These are phyloP conservation scores for Pipistrellus kuhlii DNA, from an alignment of 2,797 vertebrate genomes.

Conservation along the genomic window DNA sequence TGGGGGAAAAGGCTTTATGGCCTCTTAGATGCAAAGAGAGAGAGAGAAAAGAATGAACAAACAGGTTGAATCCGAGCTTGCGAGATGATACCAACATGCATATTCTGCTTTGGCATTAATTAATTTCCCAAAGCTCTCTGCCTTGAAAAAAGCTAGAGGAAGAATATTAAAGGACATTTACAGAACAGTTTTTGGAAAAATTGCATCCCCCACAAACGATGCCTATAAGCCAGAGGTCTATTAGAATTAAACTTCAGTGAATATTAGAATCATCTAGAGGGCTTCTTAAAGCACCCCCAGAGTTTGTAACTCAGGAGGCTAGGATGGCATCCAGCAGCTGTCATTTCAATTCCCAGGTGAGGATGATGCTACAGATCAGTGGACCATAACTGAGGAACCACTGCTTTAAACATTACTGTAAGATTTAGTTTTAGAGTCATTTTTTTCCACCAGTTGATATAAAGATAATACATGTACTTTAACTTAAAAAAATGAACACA, in stretches of 20 bases:
- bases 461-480: neutral
- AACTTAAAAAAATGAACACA: neutral
- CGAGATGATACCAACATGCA: neutral
- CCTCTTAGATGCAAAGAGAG: conserved; percentile 14
- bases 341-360: neutral
- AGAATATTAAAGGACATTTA: neutral
- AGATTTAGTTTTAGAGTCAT: neutral
- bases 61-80: neutral
- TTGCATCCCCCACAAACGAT: neutral
- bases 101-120: neutral
- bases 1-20: conserved; percentile 30
- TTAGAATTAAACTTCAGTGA: neutral
- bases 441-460: neutral
- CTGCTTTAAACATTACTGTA: neutral
- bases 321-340: neutral
- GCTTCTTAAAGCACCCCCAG: neutral
- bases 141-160: neutral
- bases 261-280: neutral
- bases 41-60: neutral
- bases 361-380: neutral
- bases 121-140: conserved; percentile 7
- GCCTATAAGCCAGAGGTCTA: neutral
- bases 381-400: neutral
- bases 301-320: neutral
- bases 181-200: neutral